phyloP scores from a whole-genome alignment of 92 coral and sea anemone genomes.

The Micromussa lordhowensis region DNA sequence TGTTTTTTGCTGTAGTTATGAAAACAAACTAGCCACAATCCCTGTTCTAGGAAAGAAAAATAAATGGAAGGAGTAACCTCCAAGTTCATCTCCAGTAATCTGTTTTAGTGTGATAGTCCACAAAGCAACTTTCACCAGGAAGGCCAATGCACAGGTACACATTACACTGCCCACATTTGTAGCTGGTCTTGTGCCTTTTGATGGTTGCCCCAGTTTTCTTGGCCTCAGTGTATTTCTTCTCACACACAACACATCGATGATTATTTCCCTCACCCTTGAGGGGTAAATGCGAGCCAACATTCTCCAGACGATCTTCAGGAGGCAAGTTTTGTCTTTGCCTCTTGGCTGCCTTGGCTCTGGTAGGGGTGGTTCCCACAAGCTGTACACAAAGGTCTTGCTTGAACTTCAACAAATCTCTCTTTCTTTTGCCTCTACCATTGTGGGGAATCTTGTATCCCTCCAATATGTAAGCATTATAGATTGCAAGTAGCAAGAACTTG shows the following conservation, averaged over 20 bases:
- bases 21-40: constrained; percentile 27
- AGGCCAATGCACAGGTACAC: constrained; percentile 59
- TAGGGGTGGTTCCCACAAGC: constrained; percentile 50
- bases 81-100: too few relatives aligned
- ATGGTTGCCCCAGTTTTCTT: constrained; percentile 13
- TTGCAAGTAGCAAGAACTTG: constrained; percentile 38
- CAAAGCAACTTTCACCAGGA: constrained; percentile 48
- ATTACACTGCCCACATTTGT: constrained; percentile 51
- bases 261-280: constrained; percentile 52
- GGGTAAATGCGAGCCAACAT: constrained; percentile 53
- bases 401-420: constrained; percentile 32
- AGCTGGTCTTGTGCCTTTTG: constrained; percentile 36
- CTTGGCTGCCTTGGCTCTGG: constrained; percentile 40
- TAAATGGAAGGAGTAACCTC: too few relatives aligned
- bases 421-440: constrained; percentile 48
- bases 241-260: constrained; percentile 57
- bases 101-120: too few relatives aligned
- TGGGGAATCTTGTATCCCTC: constrained; percentile 52
- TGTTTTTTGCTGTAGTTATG: constrained; percentile 14
- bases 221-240: constrained; percentile 34
- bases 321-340: constrained; percentile 38
- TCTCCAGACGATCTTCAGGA: constrained; percentile 38
- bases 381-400: constrained; percentile 61
- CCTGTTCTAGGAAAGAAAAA: neutral
- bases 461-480: constrained; percentile 43